Evolutionary conservation across 2,888 invertebrate genomes (phyloP), one percentile per base, ranked within the genome.

Genomic region (Norana najaformis): DNA sequence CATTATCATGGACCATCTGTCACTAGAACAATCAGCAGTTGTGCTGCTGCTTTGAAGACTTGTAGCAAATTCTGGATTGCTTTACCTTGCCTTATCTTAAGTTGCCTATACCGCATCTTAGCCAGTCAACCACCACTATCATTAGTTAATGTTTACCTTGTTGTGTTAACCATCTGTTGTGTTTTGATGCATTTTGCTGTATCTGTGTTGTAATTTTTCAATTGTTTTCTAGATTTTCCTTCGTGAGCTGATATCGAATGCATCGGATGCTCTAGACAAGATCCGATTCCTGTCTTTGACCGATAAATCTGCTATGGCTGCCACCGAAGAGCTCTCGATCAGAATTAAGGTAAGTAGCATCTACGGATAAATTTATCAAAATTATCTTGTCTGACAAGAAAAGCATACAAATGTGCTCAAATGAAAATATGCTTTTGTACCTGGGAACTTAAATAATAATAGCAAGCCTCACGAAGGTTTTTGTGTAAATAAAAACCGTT

Each of bases 181-280:
- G n/a, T 88, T 89, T 89, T 23, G 36, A 23, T 83, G 34, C 89
- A 89, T 34, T 82, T 30, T 47, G 20, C 23, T 36, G 16, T 82
- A 20, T 89, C 14, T 35, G 35, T 53, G 20, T 37, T 89, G 37
- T 47, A 90, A 92, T 93, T n/a, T n/a, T n/a, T n/a, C n/a, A n/a
- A n/a, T n/a, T n/a, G n/a, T 92, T 89, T 95, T 95, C 6, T 95
- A 97, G 96, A 99, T 99, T 93, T 99, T 98, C 96, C 96, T 99
- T 91, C 96, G 99, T 94, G 99, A 99, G 96, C 96, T 99, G 95
- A 99, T 99, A 94, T 99, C 99, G 0, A 99, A 99, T 96, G 99
- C 98, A 0, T 99, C 99, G 0, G 99, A 99, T 96, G 99, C 99
- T 85, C 96, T 99, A 92, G 99, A 99, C 95, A 99, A 99, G 95